phyloP scores from a whole-genome alignment of 1,140 invertebrate species.

The Pseudomyrmex concolor region DNA sequence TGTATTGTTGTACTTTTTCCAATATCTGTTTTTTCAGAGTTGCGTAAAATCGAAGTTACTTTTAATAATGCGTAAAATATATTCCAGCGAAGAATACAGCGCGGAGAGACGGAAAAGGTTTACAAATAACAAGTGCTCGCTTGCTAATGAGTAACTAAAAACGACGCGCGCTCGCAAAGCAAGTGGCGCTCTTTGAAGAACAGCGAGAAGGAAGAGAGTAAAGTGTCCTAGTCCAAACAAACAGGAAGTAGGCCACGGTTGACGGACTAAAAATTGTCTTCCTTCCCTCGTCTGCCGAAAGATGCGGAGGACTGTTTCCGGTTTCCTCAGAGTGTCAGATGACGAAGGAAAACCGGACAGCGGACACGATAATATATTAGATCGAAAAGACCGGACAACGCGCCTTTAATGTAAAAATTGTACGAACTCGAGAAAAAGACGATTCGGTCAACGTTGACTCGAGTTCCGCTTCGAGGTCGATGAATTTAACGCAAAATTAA shows the following conservation, averaged over 20 bases:
- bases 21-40: no score
- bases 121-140: background rate
- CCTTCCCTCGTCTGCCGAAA: background rate
- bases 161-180: background rate
- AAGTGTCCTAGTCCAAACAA: slow-evolving; percentile 9
- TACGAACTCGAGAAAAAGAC: background rate
- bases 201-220: background rate
- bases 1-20: no score
- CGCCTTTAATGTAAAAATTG: background rate
- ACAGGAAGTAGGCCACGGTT: slow-evolving; percentile 49
- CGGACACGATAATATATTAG: background rate
- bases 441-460: background rate
- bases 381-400: background rate
- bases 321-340: slow-evolving; percentile 28
- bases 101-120: background rate
- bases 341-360: background rate
- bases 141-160: slow-evolving; percentile 32
- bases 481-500: slow-evolving; percentile 17
- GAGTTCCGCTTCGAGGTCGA: background rate
- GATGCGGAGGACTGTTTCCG: slow-evolving; percentile 38
- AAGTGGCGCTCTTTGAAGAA: background rate
- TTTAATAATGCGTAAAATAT: no score
- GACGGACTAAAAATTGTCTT: slow-evolving; percentile 65
- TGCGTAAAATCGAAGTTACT: no score
- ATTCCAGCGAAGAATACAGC: no score